phyloP scores from a whole-genome alignment of 2,797 vertebrate species.

The Sarcophilus harrisii region DNA sequence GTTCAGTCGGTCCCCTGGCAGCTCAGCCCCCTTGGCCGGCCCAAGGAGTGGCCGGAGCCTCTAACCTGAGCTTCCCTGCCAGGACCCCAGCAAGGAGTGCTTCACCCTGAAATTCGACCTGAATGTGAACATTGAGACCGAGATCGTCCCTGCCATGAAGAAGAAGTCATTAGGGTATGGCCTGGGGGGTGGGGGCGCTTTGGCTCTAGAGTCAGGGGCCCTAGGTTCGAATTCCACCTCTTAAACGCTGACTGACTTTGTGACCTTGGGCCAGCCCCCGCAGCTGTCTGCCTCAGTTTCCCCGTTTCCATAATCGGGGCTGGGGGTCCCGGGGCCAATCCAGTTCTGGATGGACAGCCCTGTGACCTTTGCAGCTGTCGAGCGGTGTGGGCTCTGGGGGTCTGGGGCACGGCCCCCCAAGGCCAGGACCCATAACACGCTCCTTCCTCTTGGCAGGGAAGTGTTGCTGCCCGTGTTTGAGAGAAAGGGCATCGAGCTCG shows the following conservation, averaged over 20 bases:
- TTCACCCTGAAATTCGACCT: slow-evolving; percentile 98
- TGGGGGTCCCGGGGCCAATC: too few species aligned
- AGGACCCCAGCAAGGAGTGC: slow-evolving; percentile 98
- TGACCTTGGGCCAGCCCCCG: neutral
- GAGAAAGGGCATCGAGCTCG: slow-evolving; percentile 92
- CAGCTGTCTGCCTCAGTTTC: neutral
- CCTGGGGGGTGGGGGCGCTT: accelerated
- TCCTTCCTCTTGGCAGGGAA: slow-evolving; percentile 86
- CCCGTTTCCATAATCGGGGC: neutral
- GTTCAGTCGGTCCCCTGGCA: neutral
- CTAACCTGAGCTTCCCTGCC: neutral
- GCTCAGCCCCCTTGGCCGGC: neutral
- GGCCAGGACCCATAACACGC: neutral
- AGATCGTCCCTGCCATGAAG: slow-evolving; percentile 95
- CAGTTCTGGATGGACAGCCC: neutral
- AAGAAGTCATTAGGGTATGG: slow-evolving; percentile 95
- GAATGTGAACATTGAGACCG: slow-evolving; percentile 89
- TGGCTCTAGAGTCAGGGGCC: neutral
- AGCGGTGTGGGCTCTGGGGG: neutral
- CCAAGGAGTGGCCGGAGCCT: accelerated
- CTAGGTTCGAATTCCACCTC: neutral
- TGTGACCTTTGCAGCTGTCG: neutral
- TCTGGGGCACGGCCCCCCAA: accelerated
- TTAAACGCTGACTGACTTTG: neutral
- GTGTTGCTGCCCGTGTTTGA: slow-evolving; percentile 94